phyloP scores from a whole-genome alignment of 2,888 invertebrate genomes.

The Andrena trimmerana region DNA sequence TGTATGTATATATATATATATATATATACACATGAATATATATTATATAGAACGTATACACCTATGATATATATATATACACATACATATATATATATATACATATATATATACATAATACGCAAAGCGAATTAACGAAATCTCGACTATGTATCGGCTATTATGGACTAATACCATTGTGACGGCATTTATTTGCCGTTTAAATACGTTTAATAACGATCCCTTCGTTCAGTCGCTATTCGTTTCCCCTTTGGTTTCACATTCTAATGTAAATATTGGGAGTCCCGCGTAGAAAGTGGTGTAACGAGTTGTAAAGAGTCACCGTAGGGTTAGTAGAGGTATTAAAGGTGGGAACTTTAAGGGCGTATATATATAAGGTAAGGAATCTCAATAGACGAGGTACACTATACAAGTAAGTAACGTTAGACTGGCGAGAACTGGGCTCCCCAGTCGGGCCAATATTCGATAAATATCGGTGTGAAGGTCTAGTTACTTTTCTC shows the following conservation, averaged over 20 bases:
- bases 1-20: conserved; percentile 23
- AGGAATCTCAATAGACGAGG: conserved; percentile 50
- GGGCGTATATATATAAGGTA: conserved; percentile 53
- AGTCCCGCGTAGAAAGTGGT: conserved; percentile 37
- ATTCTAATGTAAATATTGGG: conserved; percentile 56
- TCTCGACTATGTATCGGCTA: conserved; percentile 19
- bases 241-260: conserved; percentile 37
- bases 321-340: conserved; percentile 50
- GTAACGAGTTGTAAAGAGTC: conserved; percentile 57
- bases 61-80: conserved; percentile 24
- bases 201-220: conserved; percentile 13
- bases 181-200: conserved; percentile 13
- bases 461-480: conserved; percentile 85
- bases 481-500: conserved; percentile 33
- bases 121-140: conserved; percentile 29
- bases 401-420: conserved; percentile 70
- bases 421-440: conserved; percentile 83
- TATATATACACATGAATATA: conserved; percentile 26
- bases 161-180: not conserved
- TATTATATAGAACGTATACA: conserved; percentile 37
- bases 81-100: not conserved
- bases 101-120: not conserved
- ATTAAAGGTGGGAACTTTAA: conserved; percentile 60
- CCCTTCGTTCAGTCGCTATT: conserved; percentile 25
- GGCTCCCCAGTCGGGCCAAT: conserved; percentile 83